Evolutionary conservation across 2,113 vertebrate genomes (phyloP).

Genomic region (Anoura caudifer): DNA sequence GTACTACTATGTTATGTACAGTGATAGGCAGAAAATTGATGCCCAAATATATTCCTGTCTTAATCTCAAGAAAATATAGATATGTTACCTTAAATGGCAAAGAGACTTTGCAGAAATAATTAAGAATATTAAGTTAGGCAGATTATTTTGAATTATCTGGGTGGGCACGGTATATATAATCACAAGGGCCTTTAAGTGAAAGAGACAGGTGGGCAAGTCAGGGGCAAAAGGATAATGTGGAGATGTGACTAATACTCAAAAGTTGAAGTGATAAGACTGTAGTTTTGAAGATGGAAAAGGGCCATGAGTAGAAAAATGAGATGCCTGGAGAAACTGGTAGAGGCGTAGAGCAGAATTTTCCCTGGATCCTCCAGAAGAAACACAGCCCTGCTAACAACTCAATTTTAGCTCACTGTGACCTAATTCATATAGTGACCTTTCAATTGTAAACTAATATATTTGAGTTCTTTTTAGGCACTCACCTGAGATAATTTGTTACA

Average conservation of each 20-base stretch:
- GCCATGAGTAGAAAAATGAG: not conserved
- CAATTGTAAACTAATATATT: not conserved
- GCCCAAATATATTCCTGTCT: accelerated
- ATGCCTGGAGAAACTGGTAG: not conserved
- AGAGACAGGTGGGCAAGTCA: not conserved
- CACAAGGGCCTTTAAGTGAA: not conserved
- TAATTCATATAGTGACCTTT: not conserved
- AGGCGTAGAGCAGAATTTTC: not conserved
- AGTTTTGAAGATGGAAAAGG: not conserved
- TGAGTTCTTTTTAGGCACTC: not conserved
- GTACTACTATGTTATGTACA: not conserved
- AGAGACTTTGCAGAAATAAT: not conserved
- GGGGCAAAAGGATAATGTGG: not conserved
- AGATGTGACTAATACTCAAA: not conserved
- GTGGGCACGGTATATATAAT: not conserved
- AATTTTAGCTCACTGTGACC: not conserved
- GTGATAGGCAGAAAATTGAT: not conserved
- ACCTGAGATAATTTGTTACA: not conserved
- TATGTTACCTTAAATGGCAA: not conserved
- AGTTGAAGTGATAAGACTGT: not conserved
- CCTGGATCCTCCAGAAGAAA: not conserved
- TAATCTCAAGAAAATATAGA: not conserved
- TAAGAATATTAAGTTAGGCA: not conserved
- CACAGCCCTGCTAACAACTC: not conserved
- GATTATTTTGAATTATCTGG: not conserved